These are phyloP conservation scores for Coenonympha arcania DNA, from an alignment of 2,888 invertebrate species.

Conservation along the genomic window DNA sequence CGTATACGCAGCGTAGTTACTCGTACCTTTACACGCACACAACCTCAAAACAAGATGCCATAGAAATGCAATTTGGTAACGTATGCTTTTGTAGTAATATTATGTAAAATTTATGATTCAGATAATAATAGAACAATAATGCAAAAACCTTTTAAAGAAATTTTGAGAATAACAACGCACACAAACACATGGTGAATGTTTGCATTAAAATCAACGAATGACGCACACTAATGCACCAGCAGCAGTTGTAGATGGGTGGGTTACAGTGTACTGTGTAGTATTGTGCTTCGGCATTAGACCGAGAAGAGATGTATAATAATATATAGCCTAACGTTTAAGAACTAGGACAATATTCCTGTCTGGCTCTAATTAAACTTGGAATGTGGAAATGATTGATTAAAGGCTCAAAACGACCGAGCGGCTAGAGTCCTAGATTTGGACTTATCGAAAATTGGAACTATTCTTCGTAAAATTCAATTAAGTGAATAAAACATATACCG, in stretches of 20 bases:
- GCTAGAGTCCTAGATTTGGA: slow-evolving; percentile 10
- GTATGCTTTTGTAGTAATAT: too few species aligned
- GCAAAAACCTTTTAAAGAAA: not conserved
- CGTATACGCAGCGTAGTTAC: slow-evolving; percentile 26
- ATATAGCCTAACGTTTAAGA: slow-evolving; percentile 60
- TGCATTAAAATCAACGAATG: slow-evolving; percentile 24
- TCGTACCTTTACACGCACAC: slow-evolving; percentile 14
- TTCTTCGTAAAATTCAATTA: not conserved
- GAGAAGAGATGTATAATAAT: slow-evolving; percentile 60
- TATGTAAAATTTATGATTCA: not conserved
- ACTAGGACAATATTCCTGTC: slow-evolving; percentile 62
- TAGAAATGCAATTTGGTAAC: not conserved
- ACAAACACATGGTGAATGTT: slow-evolving; percentile 31
- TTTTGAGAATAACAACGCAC: slow-evolving; percentile 16
- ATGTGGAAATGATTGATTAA: slow-evolving; percentile 21
- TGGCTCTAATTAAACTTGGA: slow-evolving; percentile 49
- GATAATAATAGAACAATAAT: not conserved
- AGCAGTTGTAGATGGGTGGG: slow-evolving; percentile 38
- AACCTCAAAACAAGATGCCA: not conserved
- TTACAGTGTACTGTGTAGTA: slow-evolving; percentile 49
- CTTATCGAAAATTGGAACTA: slow-evolving; percentile 15
- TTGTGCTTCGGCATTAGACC: slow-evolving; percentile 67
- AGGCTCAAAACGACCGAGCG: slow-evolving; percentile 11
- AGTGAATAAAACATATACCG: too few species aligned
- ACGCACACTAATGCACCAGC: slow-evolving; percentile 14